phyloP scores from a whole-genome alignment of 2,888 invertebrate genomes.

The Eudasyphora cyanicolor region DNA sequence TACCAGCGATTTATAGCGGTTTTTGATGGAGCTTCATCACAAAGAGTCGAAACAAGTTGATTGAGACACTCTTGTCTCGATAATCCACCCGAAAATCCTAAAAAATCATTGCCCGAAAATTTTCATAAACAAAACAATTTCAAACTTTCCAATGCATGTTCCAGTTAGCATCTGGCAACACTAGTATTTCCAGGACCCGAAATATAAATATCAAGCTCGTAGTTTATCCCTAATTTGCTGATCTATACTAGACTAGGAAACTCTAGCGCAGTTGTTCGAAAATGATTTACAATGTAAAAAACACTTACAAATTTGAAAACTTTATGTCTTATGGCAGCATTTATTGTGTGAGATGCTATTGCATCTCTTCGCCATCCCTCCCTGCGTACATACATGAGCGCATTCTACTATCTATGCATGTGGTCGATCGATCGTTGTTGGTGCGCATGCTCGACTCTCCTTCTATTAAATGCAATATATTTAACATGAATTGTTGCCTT shows the following conservation, averaged over 20 bases:
- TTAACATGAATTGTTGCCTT: slow-evolving; percentile 62
- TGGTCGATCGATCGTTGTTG: slow-evolving; percentile 22
- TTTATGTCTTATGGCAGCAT: slow-evolving; percentile 52
- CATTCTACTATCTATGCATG: slow-evolving; percentile 16
- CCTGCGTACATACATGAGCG: too few relatives aligned
- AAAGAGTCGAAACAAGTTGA: too few relatives aligned
- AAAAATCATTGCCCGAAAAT: too few relatives aligned
- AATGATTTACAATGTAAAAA: slow-evolving; percentile 63
- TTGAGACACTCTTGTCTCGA: too few relatives aligned
- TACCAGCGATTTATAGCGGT: too few relatives aligned
- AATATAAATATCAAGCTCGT: background rate
- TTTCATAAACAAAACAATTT: too few relatives aligned
- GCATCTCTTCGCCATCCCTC: too few relatives aligned
- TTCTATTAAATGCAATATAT: slow-evolving; percentile 61
- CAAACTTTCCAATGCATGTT: too few relatives aligned
- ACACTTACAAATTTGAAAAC: slow-evolving; percentile 62
- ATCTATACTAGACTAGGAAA: background rate
- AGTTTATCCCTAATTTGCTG: background rate
- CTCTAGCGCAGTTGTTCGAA: background rate
- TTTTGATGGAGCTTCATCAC: too few relatives aligned
- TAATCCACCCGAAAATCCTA: too few relatives aligned
- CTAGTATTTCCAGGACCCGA: too few relatives aligned
- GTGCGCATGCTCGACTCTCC: slow-evolving; percentile 54
- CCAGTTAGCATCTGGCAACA: too few relatives aligned
- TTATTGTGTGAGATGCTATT: slow-evolving; percentile 27